Conservation (phyloP, 2,797 vertebrate species). For the Chanos chanos region DNA sequence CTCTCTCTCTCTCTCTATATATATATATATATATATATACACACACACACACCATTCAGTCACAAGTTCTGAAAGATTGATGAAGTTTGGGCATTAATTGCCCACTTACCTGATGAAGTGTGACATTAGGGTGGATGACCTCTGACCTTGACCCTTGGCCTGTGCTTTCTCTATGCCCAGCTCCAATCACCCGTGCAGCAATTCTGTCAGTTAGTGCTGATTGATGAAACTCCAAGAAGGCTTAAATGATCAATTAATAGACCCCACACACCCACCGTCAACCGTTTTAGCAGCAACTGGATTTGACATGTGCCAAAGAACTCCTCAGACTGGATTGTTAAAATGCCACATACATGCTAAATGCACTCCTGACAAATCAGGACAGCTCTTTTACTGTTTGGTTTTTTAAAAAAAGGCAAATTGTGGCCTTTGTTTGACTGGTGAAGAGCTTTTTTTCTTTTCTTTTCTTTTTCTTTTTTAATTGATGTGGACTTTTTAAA, state of each 20-base stretch:
- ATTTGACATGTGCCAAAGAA: not conserved
- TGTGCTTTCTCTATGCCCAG: constrained; percentile 3
- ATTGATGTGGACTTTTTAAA: too few species aligned
- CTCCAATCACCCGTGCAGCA: constrained; percentile 1
- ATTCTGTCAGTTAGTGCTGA: constrained; percentile 7
- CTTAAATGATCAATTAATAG: constrained; percentile 25
- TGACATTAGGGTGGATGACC: constrained; percentile 17
- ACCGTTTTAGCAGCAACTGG: not conserved
- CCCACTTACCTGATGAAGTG: not conserved
- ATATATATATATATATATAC: too few species aligned
- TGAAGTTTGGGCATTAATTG: not conserved
- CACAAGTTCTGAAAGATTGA: constrained; percentile 8
- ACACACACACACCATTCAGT: too few species aligned
- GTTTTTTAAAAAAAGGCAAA: too few species aligned
- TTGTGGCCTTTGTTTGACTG: too few species aligned
- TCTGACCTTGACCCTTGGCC: constrained; percentile 20
- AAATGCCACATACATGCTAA: too few species aligned
- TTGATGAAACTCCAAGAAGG: constrained; percentile 22
- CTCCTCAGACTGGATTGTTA: too few species aligned
- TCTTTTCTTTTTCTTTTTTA: too few species aligned
- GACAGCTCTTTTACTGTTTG: too few species aligned
- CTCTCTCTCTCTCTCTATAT: too few species aligned
- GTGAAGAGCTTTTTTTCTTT: too few species aligned
- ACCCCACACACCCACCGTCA: not conserved
- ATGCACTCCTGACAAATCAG: too few species aligned